A percentile compares a stretch with the other conserved stretches of the same genome.
These are phyloP conservation scores for Actinernus sp. DNA, from an alignment of 92 coral and sea anemone genomes.

Conservation along the genomic window DNA sequence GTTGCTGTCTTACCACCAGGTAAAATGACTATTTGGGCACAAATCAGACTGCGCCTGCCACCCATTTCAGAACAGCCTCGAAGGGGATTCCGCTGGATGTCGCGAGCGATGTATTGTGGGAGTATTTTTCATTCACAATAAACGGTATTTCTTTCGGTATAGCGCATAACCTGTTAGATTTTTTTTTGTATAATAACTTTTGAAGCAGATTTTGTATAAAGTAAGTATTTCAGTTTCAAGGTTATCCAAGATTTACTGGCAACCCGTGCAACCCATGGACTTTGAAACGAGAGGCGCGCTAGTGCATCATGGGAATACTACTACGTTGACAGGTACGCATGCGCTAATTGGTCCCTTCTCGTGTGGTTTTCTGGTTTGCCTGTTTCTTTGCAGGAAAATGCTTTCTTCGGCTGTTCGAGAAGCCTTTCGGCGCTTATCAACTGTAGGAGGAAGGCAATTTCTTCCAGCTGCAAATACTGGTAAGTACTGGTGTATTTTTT, in stretches of 20 bases:
- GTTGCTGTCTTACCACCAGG: conserved; percentile 31
- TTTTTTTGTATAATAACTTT: no score
- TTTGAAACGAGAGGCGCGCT: background rate
- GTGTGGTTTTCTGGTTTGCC: background rate
- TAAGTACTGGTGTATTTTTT: no score
- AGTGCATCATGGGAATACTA: background rate
- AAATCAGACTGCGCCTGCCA: no score
- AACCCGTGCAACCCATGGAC: no score
- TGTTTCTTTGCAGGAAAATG: conserved; percentile 43
- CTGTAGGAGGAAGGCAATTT: conserved; percentile 56
- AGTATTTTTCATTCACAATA: no score
- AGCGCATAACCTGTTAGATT: no score
- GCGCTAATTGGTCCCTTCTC: conserved; percentile 33
- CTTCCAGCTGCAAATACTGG: conserved; percentile 65
- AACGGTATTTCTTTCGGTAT: no score
- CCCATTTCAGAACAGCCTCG: background rate
- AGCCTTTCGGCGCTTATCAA: conserved; percentile 60
- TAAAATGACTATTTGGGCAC: conserved; percentile 58
- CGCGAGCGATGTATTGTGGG: no score
- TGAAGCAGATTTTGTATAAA: no score
- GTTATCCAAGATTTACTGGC: no score
- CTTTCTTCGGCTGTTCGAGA: conserved; percentile 83
- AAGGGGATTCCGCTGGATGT: no score
- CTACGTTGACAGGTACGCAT: conserved; percentile 90
- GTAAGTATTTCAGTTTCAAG: no score